A percentile compares a stretch with the other conserved stretches of the same genome.
Evolutionary conservation across 2,113 vertebrate genomes (phyloP).

Genomic region (Stictonetta naevosa): DNA sequence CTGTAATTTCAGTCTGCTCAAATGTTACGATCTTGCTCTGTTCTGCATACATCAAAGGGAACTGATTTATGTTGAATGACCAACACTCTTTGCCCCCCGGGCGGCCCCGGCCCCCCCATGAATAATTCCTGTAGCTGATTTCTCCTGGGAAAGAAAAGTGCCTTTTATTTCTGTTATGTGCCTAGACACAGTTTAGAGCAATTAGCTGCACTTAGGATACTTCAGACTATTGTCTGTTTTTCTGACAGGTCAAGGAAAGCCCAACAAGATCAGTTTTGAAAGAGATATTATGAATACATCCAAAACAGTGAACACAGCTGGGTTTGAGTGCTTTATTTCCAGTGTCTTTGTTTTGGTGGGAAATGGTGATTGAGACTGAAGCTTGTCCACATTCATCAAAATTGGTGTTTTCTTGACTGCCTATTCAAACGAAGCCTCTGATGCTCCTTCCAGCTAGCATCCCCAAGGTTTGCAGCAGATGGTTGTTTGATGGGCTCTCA

Average conservation of each 20-base stretch:
- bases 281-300: constrained; percentile 7
- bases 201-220: constrained; percentile 14
- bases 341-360: constrained; percentile 35
- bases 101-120: too few relatives aligned
- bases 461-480: not conserved
- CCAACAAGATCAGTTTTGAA: constrained; percentile 30
- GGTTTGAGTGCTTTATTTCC: constrained; percentile 33
- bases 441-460: not conserved
- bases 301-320: constrained; percentile 17
- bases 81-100: not conserved
- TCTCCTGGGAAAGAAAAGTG: not conserved
- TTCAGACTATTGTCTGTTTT: constrained; percentile 26
- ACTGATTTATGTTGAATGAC: constrained; percentile 27
- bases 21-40: not conserved
- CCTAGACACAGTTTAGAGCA: constrained; percentile 23
- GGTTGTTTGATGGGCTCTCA: constrained; percentile 13
- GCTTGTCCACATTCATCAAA: constrained; percentile 25
- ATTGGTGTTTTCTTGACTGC: constrained; percentile 48
- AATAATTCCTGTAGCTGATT: not conserved
- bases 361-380: constrained; percentile 51
- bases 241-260: not conserved
- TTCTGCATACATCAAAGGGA: constrained; percentile 54
- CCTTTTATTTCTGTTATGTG: not conserved
- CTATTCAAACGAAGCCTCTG: not conserved
- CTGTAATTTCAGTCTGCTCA: not conserved